A percentile compares a stretch with the other conserved stretches of the same genome.
Evolutionary conservation across 2,888 invertebrate genomes (phyloP).

Genomic region (Agapostemon virescens): DNA sequence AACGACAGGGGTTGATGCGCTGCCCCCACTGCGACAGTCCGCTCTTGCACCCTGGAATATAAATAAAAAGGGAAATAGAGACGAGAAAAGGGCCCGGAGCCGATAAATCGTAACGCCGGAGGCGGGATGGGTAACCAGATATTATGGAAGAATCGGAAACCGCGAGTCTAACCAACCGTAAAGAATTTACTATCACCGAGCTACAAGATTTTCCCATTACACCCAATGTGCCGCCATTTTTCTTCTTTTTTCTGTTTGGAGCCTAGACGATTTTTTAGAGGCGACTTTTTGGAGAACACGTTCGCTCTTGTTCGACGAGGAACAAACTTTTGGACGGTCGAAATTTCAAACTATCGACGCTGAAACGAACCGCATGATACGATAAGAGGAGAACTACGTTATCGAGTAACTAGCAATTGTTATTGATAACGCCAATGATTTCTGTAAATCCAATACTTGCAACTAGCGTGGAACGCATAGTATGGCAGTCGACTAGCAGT

Average conservation of each 20-base stretch:
- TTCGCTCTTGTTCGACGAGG: too few relatives aligned
- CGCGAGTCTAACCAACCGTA: constrained; percentile 68
- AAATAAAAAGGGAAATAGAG: constrained; percentile 46
- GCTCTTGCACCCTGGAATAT: constrained; percentile 39
- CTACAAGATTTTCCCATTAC: constrained; percentile 64
- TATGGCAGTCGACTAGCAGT: too few relatives aligned
- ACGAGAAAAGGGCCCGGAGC: constrained; percentile 30
- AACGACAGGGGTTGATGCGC: constrained; percentile 33
- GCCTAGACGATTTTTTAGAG: neutral
- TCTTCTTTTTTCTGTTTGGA: neutral
- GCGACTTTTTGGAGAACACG: neutral
- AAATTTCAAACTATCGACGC: too few relatives aligned
- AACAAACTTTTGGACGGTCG: too few relatives aligned
- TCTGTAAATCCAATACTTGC: too few relatives aligned
- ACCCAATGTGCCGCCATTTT: neutral
- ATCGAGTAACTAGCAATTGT: too few relatives aligned
- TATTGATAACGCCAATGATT: too few relatives aligned
- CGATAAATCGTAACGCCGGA: constrained; percentile 70
- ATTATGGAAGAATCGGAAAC: constrained; percentile 38
- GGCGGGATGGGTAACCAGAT: constrained; percentile 22
- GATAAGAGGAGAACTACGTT: too few relatives aligned
- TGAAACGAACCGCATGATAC: too few relatives aligned
- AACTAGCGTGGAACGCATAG: too few relatives aligned
- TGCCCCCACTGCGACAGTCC: constrained; percentile 50
- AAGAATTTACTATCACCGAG: constrained; percentile 65